These are phyloP conservation scores for Anarrhichthys ocellatus DNA, from an alignment of 2,113 vertebrate species.

Conservation along the genomic window DNA sequence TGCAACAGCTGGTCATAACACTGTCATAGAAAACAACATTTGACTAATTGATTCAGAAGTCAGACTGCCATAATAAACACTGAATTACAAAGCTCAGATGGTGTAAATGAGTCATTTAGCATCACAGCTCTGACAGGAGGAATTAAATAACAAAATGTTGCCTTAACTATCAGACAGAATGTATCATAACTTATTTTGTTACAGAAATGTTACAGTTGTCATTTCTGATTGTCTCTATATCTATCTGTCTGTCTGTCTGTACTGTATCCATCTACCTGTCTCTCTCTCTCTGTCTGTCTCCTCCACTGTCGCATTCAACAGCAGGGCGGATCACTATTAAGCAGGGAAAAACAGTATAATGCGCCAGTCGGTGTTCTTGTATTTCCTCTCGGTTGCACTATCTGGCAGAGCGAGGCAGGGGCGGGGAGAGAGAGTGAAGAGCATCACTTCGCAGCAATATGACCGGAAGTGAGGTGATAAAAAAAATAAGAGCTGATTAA, in stretches of 20 bases:
- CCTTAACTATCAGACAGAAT: neutral
- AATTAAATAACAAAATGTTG: neutral
- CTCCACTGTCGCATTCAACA: conserved; percentile 67
- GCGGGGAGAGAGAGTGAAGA: conserved; percentile 48
- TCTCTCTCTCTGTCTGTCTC: conserved; percentile 16
- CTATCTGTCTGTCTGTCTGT: neutral
- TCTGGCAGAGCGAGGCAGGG: conserved; percentile 64
- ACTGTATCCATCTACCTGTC: conserved; percentile 18
- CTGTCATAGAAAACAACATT: neutral
- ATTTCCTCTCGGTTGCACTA: conserved; percentile 65
- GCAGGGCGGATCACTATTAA: conserved; percentile 66
- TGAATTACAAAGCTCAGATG: neutral
- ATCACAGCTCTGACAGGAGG: neutral
- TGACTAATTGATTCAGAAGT: neutral
- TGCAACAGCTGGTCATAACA: neutral
- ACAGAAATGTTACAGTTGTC: neutral
- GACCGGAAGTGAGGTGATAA: conserved; percentile 23
- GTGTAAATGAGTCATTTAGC: neutral
- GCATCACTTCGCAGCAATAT: conserved; percentile 7
- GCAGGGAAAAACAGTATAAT: conserved; percentile 67
- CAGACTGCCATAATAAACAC: neutral
- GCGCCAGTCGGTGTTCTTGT: conserved; percentile 49
- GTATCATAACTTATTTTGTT: neutral
- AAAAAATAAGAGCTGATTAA: conserved; percentile 45
- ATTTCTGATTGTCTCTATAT: neutral